Conservation (phyloP, 2,888 invertebrate species). For the Alviniconcha strummeri region DNA sequence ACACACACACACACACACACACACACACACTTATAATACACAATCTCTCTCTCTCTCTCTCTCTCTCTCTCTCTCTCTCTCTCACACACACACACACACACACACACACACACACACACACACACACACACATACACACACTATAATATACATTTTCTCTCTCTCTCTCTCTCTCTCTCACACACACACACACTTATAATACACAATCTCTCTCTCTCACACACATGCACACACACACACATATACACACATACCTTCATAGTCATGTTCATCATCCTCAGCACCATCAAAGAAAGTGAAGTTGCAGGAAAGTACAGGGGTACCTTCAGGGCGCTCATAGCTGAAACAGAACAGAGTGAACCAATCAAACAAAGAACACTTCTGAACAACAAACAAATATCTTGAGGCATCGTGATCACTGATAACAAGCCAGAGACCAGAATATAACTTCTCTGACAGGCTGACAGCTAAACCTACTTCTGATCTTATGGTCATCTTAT, state of each 20-base stretch:
- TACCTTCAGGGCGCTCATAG: constrained; percentile 32
- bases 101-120: not conserved
- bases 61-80: too few species aligned
- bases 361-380: too few species aligned
- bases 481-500: too few species aligned
- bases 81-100: not conserved
- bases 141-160: not conserved
- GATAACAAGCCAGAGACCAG: too few species aligned
- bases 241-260: constrained; percentile 21
- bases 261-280: constrained; percentile 36
- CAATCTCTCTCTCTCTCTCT: too few species aligned
- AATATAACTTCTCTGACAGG: too few species aligned
- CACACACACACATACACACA: not conserved
- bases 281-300: constrained; percentile 42
- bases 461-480: too few species aligned
- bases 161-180: too few species aligned
- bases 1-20: too few species aligned
- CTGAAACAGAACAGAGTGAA: constrained; percentile 4
- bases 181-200: not conserved
- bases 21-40: too few species aligned
- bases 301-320: constrained; percentile 31
- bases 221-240: not conserved
- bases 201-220: not conserved
- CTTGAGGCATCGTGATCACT: too few species aligned
- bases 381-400: too few species aligned